Conservation (phyloP, 2,113 vertebrate species). For the Syngnathus typhle region DNA sequence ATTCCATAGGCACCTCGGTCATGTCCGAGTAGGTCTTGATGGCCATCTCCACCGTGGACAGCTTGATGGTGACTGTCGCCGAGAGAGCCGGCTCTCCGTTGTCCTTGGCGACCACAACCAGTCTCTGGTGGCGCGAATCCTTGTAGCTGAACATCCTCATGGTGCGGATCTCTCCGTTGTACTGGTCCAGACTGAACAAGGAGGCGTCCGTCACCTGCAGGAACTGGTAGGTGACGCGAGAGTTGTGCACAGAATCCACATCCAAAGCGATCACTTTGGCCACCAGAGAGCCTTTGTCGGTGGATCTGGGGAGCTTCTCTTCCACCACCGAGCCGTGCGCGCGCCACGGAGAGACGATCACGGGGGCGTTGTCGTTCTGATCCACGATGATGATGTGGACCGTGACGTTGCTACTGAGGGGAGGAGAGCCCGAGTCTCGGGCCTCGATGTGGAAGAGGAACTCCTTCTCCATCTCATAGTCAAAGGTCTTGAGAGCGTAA, state of each 20-base stretch:
- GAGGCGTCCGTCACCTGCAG: slow-evolving; percentile 66
- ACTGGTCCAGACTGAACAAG: slow-evolving; percentile 69
- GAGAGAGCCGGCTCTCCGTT: slow-evolving; percentile 74
- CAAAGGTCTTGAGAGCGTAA: no score
- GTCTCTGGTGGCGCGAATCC: slow-evolving; percentile 58
- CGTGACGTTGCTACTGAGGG: slow-evolving; percentile 69
- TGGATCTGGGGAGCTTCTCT: slow-evolving; percentile 61
- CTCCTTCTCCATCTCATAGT: no score
- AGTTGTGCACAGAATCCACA: slow-evolving; percentile 67
- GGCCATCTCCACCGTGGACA: slow-evolving; percentile 51
- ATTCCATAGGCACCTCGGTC: slow-evolving; percentile 66
- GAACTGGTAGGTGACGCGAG: slow-evolving; percentile 70
- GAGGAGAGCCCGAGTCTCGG: slow-evolving; percentile 68
- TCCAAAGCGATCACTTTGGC: slow-evolving; percentile 61
- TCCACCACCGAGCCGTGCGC: slow-evolving; percentile 72
- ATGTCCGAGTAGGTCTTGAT: slow-evolving; percentile 55
- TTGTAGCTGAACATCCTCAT: slow-evolving; percentile 70
- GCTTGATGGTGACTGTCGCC: slow-evolving; percentile 65
- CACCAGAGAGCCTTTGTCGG: slow-evolving; percentile 42
- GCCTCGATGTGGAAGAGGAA: no score
- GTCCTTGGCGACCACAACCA: slow-evolving; percentile 71
- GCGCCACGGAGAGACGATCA: slow-evolving; percentile 69
- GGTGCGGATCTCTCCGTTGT: slow-evolving; percentile 68
- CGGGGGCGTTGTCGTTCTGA: slow-evolving; percentile 72
- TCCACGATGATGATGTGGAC: slow-evolving; percentile 74